These are phyloP conservation scores for Drosophila neoperkinsi DNA, from an alignment of 2,888 invertebrate genomes.

Conservation along the genomic window DNA sequence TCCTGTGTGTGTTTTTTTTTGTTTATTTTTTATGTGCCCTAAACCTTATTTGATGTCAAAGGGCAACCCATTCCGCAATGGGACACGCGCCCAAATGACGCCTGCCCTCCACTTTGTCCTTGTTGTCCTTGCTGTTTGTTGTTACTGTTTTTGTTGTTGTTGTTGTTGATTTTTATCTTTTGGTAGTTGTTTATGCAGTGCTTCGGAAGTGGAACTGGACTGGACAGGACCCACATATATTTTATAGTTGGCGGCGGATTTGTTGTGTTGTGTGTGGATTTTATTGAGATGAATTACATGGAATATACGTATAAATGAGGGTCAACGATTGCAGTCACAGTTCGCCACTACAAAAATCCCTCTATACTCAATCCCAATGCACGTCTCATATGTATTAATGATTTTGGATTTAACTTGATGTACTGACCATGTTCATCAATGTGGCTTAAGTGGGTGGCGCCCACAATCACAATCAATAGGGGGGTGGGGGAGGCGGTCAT, in stretches of 20 bases:
- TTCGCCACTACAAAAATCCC: background rate
- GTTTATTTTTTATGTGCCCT: conserved; percentile 23
- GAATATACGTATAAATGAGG: conserved; percentile 69
- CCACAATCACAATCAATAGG: conserved; percentile 38
- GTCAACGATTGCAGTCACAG: conserved; percentile 51
- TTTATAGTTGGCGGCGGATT: conserved; percentile 72
- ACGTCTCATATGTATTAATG: conserved; percentile 69
- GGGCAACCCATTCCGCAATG: conserved; percentile 62
- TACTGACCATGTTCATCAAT: conserved; percentile 67
- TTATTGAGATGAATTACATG: conserved; percentile 79
- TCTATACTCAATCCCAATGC: conserved; percentile 14
- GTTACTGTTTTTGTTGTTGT: conserved; percentile 8
- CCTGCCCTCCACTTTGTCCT: conserved; percentile 21
- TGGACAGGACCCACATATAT: conserved; percentile 44
- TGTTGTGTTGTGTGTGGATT: conserved; percentile 62
- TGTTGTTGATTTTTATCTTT: conserved; percentile 46
- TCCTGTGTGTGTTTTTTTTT: conserved; percentile 8
- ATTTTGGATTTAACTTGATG: conserved; percentile 73
- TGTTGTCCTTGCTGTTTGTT: conserved; percentile 14
- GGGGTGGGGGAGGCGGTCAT: background rate
- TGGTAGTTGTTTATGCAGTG: conserved; percentile 69
- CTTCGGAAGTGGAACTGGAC: conserved; percentile 28
- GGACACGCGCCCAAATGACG: conserved; percentile 67
- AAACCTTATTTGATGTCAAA: conserved; percentile 55
- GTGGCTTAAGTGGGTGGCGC: conserved; percentile 49